Base-by-base conservation (phyloP, 2,113 vertebrate species). In the Notothenia coriiceps region DNA sequence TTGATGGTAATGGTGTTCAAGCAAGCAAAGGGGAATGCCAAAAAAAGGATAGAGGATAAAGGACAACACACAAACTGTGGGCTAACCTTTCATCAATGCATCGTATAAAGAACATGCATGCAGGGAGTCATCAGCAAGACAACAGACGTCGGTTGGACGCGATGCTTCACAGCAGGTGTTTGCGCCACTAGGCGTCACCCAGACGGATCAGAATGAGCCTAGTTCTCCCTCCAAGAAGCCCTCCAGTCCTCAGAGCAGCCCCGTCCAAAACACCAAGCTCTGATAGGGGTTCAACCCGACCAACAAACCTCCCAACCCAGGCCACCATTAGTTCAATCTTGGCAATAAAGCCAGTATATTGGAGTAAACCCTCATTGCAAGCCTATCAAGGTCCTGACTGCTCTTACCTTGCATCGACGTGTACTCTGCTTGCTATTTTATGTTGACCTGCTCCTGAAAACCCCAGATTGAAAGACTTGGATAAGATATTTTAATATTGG, bases 291-390 rank as follows among this genome's bases (percentile, higher is more conserved):
- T 92, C 75, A 82, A 82, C 50, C 80, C 64, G 20, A 61, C 75
- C 71, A 82, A 43, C 67, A 74, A 73, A 74, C 17, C 70, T 65
- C 50, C 11, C 60, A 62, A 78, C 86, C 17, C 70, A 66, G 74
- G 83, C 83, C 79, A 86, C 88, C 88, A 88, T 88, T 87, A 88
- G 74, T 80, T 83, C 54, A 79, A 83, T 75, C 79, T 82, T 64
- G 77, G 63, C 69, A 72, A 59, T 71, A 77, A 82, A 86, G 79
- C 74, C 59, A 49, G 49, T 25, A 33, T 76, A 18, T 65, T 72
- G 74, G 67, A 74, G 46, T 17, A 78, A 76, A 57, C 65, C 15
- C 63, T 35, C 55, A 61, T 56, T 11, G 1, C 40, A 15, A 1
- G 29, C 60, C 18, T 6, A 43, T 70, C 33, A 74, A 79, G 54